Evolutionary conservation across 35 echinoderm and acorn worm genomes (phyloP).

Genomic region (Heliocidaris erythrogramma): DNA sequence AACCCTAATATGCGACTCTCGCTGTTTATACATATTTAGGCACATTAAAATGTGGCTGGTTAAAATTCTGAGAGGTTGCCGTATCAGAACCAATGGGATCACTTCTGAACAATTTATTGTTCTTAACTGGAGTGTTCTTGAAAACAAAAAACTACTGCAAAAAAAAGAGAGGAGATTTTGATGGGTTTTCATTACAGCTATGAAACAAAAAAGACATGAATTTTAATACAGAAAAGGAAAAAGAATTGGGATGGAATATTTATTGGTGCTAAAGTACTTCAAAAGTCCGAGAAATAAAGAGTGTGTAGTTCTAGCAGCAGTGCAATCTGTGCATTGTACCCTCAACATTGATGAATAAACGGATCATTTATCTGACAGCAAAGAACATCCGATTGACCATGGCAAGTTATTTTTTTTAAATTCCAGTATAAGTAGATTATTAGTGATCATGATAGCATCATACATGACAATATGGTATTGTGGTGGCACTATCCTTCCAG

Average conservation of each 20-base stretch:
- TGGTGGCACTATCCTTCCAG: too few species aligned
- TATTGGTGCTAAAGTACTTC: constrained; percentile 24
- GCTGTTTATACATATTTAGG: not conserved
- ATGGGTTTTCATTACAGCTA: not conserved
- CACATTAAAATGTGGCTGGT: constrained; percentile 10
- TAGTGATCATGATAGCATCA: not conserved
- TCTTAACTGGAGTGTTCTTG: constrained; percentile 26
- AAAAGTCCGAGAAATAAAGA: not conserved
- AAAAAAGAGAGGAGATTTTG: not conserved
- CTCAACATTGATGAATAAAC: constrained; percentile 22
- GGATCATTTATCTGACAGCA: constrained; percentile 20
- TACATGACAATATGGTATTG: not conserved
- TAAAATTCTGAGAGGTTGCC: not conserved
- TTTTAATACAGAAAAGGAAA: not conserved
- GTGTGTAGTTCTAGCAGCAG: constrained; percentile 40
- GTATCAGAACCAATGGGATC: not conserved
- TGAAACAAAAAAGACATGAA: not conserved
- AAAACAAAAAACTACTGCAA: not conserved
- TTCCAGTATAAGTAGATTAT: not conserved
- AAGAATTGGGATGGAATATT: not conserved
- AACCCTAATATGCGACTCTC: not conserved
- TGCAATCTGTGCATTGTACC: constrained; percentile 31
- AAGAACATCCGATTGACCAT: not conserved
- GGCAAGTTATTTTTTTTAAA: not conserved
- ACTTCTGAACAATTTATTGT: constrained; percentile 15